A percentile compares a stretch with the other conserved stretches of the same genome.
Evolutionary conservation across 1,140 invertebrate species (phyloP).

Genomic region (Holotrichia oblita): DNA sequence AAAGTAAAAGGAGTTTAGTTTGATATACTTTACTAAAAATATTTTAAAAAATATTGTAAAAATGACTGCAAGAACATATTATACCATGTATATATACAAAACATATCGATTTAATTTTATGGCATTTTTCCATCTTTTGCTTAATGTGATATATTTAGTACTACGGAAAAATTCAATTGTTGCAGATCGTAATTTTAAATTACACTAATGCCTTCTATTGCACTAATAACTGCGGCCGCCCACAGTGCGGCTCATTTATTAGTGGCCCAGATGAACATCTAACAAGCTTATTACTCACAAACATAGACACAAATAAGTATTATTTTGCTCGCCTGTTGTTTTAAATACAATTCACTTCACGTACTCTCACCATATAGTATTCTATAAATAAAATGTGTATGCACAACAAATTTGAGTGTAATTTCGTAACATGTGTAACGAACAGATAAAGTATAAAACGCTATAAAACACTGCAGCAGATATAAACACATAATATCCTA

Average conservation of each 20-base stretch:
- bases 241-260: slow-evolving; percentile 14
- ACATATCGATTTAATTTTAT: not conserved
- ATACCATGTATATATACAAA: too few species aligned
- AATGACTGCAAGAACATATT: not conserved
- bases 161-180: not conserved
- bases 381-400: slow-evolving; percentile 10
- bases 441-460: not conserved
- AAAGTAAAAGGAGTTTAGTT: too few species aligned
- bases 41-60: too few species aligned
- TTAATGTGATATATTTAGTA: not conserved
- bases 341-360: slow-evolving; percentile 5
- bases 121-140: not conserved
- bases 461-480: not conserved
- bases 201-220: slow-evolving; percentile 24
- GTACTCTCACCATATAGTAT: not conserved
- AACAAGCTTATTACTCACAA: not conserved
- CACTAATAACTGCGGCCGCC: not conserved
- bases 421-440: slow-evolving; percentile 13
- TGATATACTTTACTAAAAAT: too few species aligned
- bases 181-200: slow-evolving; percentile 30
- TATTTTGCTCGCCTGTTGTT: not conserved
- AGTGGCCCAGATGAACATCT: slow-evolving; percentile 7
- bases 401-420: slow-evolving; percentile 13
- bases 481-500: too few species aligned
- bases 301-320: not conserved